These are phyloP conservation scores for Numenius arquata DNA, from an alignment of 2,113 vertebrate genomes.

Conservation along the genomic window DNA sequence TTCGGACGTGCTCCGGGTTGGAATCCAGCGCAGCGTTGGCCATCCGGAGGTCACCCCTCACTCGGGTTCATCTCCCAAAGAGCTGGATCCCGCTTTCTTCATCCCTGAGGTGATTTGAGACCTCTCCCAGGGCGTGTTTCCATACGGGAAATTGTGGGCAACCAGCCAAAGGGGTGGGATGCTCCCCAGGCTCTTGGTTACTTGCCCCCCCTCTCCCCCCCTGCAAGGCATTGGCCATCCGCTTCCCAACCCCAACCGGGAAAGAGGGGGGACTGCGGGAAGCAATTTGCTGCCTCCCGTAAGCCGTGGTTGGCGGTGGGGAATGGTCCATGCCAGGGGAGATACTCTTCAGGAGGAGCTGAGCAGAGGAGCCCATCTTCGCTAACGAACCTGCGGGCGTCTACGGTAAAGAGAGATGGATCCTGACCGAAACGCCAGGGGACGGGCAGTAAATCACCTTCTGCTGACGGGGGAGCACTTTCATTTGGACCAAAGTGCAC, in stretches of 20 bases:
- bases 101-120: neutral
- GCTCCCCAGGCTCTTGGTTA: neutral
- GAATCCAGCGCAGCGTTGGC: rapidly evolving
- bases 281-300: neutral
- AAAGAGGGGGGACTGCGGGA: neutral
- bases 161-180: neutral
- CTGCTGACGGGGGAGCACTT: neutral
- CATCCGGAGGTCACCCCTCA: neutral
- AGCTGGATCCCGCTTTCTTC: neutral
- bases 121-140: neutral
- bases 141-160: rapidly evolving
- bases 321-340: neutral
- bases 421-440: neutral
- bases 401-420: neutral
- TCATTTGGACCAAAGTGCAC: neutral
- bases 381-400: neutral
- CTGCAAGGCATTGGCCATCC: rapidly evolving
- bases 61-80: neutral
- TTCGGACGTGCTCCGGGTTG: neutral
- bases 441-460: neutral
- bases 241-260: neutral
- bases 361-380: neutral
- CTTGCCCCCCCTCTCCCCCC: rapidly evolving
- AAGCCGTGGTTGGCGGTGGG: rapidly evolving
- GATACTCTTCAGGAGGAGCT: neutral